Base-by-base conservation (phyloP, 2,113 vertebrate genomes). In the Aspiorhynchus laticeps region DNA sequence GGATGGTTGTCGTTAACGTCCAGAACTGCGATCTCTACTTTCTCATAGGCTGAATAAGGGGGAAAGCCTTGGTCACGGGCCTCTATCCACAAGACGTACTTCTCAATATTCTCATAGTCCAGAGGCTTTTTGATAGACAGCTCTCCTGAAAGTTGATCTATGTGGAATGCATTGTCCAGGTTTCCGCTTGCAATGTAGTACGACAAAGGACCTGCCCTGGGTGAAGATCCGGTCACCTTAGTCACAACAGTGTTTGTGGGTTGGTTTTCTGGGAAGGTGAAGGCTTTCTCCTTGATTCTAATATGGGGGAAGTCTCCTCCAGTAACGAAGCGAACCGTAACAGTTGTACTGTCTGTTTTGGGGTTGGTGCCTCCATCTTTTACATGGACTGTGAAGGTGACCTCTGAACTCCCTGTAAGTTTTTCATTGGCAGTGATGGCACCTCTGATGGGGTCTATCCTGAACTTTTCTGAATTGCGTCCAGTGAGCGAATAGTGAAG, bases 101-200 rank as follows among this genome's bases (percentile, higher is more conserved):
- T 97, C 89, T 97, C 96, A 85, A 97, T 96, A 38, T 94, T 93
- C 91, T 99, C 98, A 0, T 96, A 99, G 93, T 99, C 97, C 61
- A 99, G 92, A 0, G 96, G 87, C 36, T 90, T 95, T 28, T 93
- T 92, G 0, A 99, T 93, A 15, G 96, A 96, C 67, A 99, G 91
- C 85, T 98, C 97, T 28, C 98, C 98, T 0, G 96, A 96, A n/a
- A 96, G 93, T 71, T 97, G 98, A 91, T 99, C 97, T 0, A 99
- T 94, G 31, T 97, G 95, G 86, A 99, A 99, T 5, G 96, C 94
- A 19, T 92, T 93, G 86, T 97, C 97, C 87, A 99, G 93, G 90
- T 99, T 99, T 48, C 98, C 98, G 12, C 98, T 99, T 73, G 98
- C 97, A 0, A 99, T 96, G 88, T 98, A 98, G 86, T 97, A 99